These are phyloP conservation scores for Pithys albifrons DNA, from an alignment of 2,113 vertebrate species.

Conservation along the genomic window DNA sequence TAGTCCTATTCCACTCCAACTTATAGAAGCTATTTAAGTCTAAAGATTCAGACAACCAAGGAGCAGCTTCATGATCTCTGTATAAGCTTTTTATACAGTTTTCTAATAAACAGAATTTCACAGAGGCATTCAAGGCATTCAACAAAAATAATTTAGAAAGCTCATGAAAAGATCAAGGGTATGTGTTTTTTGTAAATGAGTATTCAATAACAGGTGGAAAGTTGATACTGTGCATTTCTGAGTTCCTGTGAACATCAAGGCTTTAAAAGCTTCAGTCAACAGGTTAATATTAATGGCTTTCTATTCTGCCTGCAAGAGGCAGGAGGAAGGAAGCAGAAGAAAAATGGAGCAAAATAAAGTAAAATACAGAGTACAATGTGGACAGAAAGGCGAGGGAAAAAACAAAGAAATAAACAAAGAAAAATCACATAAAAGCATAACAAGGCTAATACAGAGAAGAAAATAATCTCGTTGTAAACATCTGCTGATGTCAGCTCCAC, in stretches of 20 bases:
- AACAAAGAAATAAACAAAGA: too few relatives aligned
- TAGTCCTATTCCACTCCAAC: neutral
- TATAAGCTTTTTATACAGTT: neutral
- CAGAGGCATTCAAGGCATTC: neutral
- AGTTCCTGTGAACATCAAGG: neutral
- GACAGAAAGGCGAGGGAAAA: fast-evolving
- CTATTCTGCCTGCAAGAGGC: neutral
- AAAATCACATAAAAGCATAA: neutral
- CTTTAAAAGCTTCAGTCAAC: neutral
- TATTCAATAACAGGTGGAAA: neutral
- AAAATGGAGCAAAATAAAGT: neutral
- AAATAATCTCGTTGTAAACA: neutral
- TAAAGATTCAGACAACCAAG: neutral
- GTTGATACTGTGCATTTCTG: neutral
- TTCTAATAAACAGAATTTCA: neutral
- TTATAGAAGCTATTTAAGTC: neutral
- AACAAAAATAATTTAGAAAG: neutral
- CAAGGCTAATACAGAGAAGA: neutral
- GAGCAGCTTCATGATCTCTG: neutral
- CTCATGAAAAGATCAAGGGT: neutral
- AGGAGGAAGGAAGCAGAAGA: neutral
- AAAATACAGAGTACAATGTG: neutral
- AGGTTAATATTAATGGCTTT: neutral
- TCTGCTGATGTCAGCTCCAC: neutral
- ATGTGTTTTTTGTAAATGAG: neutral